Evolutionary conservation across 1,140 invertebrate genomes (phyloP).

Genomic region (Megalonaias nervosa): DNA sequence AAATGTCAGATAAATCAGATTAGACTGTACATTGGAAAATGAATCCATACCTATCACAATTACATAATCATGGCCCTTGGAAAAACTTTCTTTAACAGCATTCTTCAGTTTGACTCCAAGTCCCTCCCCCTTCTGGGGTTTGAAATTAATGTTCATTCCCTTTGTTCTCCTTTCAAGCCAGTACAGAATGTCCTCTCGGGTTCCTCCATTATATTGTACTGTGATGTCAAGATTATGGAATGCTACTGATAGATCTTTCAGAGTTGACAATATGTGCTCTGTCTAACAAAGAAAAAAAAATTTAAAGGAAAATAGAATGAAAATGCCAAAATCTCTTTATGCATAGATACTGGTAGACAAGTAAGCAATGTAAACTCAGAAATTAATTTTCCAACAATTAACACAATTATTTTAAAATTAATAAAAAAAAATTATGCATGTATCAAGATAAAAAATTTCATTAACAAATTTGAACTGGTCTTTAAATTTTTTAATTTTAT

Average conservation of each 20-base stretch:
- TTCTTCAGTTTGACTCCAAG: conserved; percentile 28
- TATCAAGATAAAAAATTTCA: no score
- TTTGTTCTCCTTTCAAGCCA: conserved; percentile 25
- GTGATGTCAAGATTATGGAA: conserved; percentile 1
- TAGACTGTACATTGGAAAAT: neutral
- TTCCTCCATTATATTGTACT: conserved; percentile 32
- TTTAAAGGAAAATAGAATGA: no score
- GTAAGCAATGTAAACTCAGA: no score
- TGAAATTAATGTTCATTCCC: conserved; percentile 16
- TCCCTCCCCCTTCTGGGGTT: conserved; percentile 4
- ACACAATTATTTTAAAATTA: no score
- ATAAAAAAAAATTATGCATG: no score
- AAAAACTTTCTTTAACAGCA: conserved; percentile 28
- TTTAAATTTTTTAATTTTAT: no score
- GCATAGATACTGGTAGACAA: no score
- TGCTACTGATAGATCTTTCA: neutral
- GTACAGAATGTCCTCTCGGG: conserved; percentile 17
- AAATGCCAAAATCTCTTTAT: no score
- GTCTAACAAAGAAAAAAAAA: conserved; percentile 16
- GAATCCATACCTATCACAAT: conserved; percentile 27
- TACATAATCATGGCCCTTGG: conserved; percentile 23
- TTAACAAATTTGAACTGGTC: no score
- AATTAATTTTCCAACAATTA: no score
- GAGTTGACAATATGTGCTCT: conserved; percentile 15
- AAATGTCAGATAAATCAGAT: no score